A percentile compares a stretch with the other conserved stretches of the same genome.
These are phyloP conservation scores for Todus mexicanus DNA, from an alignment of 2,797 vertebrate species.

Conservation along the genomic window DNA sequence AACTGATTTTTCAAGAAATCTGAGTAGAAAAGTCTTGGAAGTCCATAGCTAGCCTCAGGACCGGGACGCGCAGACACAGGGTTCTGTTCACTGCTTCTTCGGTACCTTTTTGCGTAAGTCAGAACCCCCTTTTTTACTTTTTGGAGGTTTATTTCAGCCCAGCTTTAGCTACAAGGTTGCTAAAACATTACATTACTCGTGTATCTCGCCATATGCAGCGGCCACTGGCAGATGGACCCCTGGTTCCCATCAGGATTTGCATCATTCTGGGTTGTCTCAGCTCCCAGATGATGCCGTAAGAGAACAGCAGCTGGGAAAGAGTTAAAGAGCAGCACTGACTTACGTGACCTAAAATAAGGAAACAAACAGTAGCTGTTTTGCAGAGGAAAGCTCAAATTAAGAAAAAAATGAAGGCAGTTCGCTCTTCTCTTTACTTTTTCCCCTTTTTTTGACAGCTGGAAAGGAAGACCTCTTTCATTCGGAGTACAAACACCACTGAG, in stretches of 20 bases:
- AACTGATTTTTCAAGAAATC: not conserved
- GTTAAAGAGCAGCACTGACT: not conserved
- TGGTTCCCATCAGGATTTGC: not conserved
- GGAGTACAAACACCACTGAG: not conserved
- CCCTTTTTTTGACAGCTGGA: not conserved
- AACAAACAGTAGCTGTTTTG: not conserved
- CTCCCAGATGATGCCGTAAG: not conserved
- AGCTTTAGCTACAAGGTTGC: not conserved
- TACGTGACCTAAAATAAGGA: not conserved
- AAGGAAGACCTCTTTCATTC: not conserved
- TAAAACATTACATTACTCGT: accelerated
- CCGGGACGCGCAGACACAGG: not conserved
- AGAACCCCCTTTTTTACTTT: not conserved
- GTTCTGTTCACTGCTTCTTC: not conserved
- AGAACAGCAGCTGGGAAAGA: not conserved
- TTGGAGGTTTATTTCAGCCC: not conserved
- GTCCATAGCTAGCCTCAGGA: not conserved
- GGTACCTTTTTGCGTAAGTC: not conserved
- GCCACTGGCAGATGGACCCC: accelerated
- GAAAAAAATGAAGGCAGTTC: not conserved
- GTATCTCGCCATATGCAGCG: accelerated
- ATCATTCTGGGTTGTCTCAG: not conserved
- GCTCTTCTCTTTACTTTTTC: not conserved
- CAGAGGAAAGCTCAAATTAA: not conserved
- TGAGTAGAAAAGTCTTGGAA: not conserved